These are phyloP conservation scores for Acrossocheilus wenchowensis DNA, from an alignment of 2,797 vertebrate species.

Conservation along the genomic window DNA sequence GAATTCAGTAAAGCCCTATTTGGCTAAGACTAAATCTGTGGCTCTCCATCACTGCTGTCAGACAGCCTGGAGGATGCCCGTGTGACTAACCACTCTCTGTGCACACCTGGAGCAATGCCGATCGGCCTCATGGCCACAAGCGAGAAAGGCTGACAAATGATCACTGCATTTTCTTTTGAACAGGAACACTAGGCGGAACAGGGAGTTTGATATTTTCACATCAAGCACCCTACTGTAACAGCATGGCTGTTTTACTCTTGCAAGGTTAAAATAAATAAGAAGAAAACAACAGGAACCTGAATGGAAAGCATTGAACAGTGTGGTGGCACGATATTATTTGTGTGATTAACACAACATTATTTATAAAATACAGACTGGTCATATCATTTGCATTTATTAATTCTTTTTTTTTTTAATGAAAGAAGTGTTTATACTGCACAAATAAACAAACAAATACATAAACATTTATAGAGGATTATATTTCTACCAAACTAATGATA, in stretches of 20 bases:
- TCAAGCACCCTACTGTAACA: neutral
- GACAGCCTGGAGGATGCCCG: constrained; percentile 52
- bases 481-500: neutral
- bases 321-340: neutral
- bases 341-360: neutral
- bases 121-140: constrained; percentile 1
- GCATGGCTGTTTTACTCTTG: neutral
- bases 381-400: too few relatives aligned
- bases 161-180: constrained; percentile 1
- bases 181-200: neutral
- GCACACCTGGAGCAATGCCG: constrained; percentile 68
- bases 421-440: neutral
- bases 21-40: constrained; percentile 65
- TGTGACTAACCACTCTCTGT: constrained; percentile 32
- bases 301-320: neutral
- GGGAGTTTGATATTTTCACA: constrained; percentile 17
- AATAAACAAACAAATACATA: neutral
- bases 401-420: neutral
- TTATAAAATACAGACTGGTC: neutral
- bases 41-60: constrained; percentile 76
- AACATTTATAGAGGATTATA: neutral
- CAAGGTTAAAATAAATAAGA: neutral
- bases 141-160: constrained; percentile 13
- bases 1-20: constrained; percentile 47
- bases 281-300: neutral